These are phyloP conservation scores for Neoscelio sp. DNA, from an alignment of 2,888 invertebrate species.

Conservation along the genomic window DNA sequence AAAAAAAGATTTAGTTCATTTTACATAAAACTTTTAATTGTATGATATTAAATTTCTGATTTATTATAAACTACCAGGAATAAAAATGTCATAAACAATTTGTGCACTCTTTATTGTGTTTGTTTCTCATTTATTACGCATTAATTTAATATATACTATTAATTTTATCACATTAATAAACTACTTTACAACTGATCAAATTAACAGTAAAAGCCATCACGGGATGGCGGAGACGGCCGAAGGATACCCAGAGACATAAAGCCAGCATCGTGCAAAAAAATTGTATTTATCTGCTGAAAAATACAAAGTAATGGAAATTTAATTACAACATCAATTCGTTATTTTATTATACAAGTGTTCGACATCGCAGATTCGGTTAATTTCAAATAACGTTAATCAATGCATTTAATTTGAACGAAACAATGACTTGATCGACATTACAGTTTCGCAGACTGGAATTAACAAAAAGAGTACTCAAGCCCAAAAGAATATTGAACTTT, in stretches of 20 bases:
- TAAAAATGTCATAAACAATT: no score
- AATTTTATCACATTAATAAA: slow-evolving; percentile 26
- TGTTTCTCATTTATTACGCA: slow-evolving; percentile 1
- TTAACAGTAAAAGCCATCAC: slow-evolving; percentile 39
- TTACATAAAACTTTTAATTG: no score
- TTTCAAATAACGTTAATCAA: slow-evolving; percentile 22
- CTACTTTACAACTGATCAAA: slow-evolving; percentile 34
- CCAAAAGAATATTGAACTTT: slow-evolving; percentile 53
- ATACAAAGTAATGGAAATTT: slow-evolving; percentile 38
- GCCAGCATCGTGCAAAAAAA: slow-evolving; percentile 4
- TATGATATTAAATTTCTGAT: no score
- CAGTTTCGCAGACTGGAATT: slow-evolving; percentile 26
- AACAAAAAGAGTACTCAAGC: slow-evolving; percentile 49
- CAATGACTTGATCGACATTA: slow-evolving; percentile 21
- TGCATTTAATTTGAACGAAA: slow-evolving; percentile 4
- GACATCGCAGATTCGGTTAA: slow-evolving; percentile 1
- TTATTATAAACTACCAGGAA: no score
- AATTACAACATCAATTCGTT: slow-evolving; percentile 38
- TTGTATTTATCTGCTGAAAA: slow-evolving; percentile 37
- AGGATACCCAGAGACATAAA: slow-evolving; percentile 16
- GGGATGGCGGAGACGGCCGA: neutral
- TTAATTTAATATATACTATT: slow-evolving; percentile 23
- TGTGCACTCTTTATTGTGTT: no score
- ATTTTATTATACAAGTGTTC: slow-evolving; percentile 32
- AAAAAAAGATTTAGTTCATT: no score